Conservation (phyloP, 2,888 invertebrate species). For the Ormyrus nitidulus region DNA sequence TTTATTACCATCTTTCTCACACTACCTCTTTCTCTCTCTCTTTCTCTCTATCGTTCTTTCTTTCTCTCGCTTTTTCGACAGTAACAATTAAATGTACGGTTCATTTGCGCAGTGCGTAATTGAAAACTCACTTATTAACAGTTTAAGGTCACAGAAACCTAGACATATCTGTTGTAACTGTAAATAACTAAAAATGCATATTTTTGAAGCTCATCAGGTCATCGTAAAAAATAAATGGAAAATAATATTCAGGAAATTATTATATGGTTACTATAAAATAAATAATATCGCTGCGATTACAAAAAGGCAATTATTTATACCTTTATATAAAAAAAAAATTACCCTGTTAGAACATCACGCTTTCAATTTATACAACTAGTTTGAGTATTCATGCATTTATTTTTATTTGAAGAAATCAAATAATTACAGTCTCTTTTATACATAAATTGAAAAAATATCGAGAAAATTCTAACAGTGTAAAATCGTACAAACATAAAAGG, state of each 20-base stretch:
- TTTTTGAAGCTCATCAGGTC: slow-evolving; percentile 23
- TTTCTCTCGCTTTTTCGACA: slow-evolving; percentile 14
- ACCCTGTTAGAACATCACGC: neutral
- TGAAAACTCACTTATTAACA: slow-evolving; percentile 15
- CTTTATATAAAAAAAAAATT: slow-evolving; percentile 3
- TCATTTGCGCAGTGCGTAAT: slow-evolving; percentile 21
- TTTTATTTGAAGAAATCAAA: too few relatives aligned
- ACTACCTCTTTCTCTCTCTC: neutral
- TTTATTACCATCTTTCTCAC: slow-evolving; percentile 22
- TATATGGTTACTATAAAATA: slow-evolving; percentile 40
- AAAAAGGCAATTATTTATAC: slow-evolving; percentile 13
- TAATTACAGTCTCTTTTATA: too few relatives aligned
- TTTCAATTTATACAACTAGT: too few relatives aligned
- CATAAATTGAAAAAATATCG: too few relatives aligned
- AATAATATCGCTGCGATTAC: slow-evolving; percentile 30
- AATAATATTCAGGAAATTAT: slow-evolving; percentile 17
- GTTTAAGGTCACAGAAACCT: slow-evolving; percentile 16
- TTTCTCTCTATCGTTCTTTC: slow-evolving; percentile 8
- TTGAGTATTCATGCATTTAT: too few relatives aligned
- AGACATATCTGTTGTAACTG: slow-evolving; percentile 23
- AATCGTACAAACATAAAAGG: too few relatives aligned
- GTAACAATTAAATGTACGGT: slow-evolving; percentile 13
- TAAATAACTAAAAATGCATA: slow-evolving; percentile 38
- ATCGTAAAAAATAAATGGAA: neutral
- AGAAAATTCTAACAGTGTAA: too few relatives aligned